Conservation (phyloP, 2,797 vertebrate species). For the Mormyrops attenuatus region DNA sequence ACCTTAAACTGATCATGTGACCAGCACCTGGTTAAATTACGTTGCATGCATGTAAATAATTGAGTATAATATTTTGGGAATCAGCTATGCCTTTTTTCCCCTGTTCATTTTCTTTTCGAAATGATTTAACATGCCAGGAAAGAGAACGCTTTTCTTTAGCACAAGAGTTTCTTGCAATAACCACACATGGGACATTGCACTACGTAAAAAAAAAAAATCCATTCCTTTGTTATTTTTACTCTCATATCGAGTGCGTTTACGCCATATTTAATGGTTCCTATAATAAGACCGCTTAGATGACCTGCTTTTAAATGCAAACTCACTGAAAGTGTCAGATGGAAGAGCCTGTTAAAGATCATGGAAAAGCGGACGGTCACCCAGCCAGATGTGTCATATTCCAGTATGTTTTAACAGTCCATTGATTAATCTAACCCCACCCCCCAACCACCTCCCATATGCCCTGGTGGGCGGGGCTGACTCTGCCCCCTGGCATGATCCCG, state of each 20-base stretch:
- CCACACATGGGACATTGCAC: neutral
- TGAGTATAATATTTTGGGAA: neutral
- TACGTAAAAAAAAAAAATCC: neutral
- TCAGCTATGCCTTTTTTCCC: neutral
- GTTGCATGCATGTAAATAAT: neutral
- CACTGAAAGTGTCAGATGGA: slow-evolving; percentile 36
- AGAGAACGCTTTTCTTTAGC: neutral
- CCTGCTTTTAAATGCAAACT: slow-evolving; percentile 40
- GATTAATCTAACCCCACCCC: neutral
- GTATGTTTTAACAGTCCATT: slow-evolving; percentile 42
- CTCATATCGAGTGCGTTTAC: slow-evolving; percentile 10
- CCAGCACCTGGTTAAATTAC: neutral
- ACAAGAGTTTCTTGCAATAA: neutral
- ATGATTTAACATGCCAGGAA: neutral
- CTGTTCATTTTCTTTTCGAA: neutral
- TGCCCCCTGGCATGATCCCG: neutral
- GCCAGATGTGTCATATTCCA: slow-evolving; percentile 42
- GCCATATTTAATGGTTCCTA: slow-evolving; percentile 12
- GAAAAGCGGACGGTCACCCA: slow-evolving; percentile 32
- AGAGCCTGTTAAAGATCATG: slow-evolving; percentile 45
- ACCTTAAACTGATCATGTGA: neutral
- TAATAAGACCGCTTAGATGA: slow-evolving; percentile 28
- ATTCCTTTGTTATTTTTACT: neutral
- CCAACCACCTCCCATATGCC: neutral
- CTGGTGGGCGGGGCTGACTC: neutral